phyloP scores from a whole-genome alignment of 2,888 invertebrate genomes.

The Oligia strigilis region DNA sequence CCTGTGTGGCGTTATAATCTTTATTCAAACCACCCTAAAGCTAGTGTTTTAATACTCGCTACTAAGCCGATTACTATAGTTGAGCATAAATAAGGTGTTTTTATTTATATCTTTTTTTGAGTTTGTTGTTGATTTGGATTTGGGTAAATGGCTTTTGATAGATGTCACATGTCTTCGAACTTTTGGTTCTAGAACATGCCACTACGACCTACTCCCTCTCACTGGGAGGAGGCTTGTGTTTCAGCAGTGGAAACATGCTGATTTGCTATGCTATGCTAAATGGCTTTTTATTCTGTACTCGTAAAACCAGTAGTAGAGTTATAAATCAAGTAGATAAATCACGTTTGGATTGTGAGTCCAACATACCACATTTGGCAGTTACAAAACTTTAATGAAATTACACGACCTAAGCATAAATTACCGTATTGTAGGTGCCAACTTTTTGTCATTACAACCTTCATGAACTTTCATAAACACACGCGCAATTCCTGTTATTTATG shows the following conservation, averaged over 20 bases:
- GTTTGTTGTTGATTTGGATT: slow-evolving; percentile 2
- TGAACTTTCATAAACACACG: background rate
- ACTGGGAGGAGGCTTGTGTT: background rate
- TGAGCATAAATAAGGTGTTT: slow-evolving; percentile 18
- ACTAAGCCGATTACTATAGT: slow-evolving; percentile 38
- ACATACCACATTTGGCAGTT: background rate
- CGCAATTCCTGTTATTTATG: slow-evolving; percentile 8
- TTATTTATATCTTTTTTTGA: slow-evolving; percentile 1
- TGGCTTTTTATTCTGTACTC: background rate
- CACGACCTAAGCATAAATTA: background rate
- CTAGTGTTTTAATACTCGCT: slow-evolving; percentile 49
- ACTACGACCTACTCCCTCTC: background rate
- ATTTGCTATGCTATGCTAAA: background rate
- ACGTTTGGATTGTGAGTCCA: background rate
- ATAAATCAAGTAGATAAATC: background rate
- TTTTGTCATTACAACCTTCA: background rate
- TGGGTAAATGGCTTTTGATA: background rate
- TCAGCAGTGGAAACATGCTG: background rate
- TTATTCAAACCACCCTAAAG: slow-evolving; percentile 48
- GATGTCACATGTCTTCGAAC: background rate
- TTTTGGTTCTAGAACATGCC: background rate
- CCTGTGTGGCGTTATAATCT: slow-evolving; percentile 46
- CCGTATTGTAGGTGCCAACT: background rate
- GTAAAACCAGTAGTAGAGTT: background rate
- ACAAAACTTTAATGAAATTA: background rate